These are phyloP conservation scores for Callorhinus ursinus DNA, from an alignment of 2,113 vertebrate genomes.

Conservation along the genomic window DNA sequence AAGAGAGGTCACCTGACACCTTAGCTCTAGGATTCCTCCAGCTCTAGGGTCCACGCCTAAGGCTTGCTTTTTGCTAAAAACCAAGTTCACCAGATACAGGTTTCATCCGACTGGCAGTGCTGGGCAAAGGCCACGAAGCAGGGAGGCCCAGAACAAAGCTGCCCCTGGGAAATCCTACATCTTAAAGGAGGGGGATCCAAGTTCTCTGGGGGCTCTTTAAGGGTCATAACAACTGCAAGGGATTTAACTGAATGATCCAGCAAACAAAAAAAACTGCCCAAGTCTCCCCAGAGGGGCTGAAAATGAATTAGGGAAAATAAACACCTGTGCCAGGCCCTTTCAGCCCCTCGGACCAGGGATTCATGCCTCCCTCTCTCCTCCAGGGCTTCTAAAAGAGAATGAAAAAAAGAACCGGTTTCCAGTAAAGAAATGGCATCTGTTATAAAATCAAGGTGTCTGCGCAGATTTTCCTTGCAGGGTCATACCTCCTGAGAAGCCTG, in stretches of 20 bases:
- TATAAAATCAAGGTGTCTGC: not conserved
- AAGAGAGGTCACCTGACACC: not conserved
- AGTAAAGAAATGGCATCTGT: not conserved
- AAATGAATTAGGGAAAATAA: not conserved
- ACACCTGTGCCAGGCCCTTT: not conserved
- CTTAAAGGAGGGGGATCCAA: not conserved
- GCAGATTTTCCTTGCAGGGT: not conserved
- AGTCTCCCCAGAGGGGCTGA: not conserved
- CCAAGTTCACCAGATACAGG: not conserved
- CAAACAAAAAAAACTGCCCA: not conserved
- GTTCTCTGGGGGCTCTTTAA: not conserved
- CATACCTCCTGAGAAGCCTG: not conserved
- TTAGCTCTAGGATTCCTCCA: not conserved
- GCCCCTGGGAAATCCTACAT: not conserved
- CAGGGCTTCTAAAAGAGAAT: not conserved
- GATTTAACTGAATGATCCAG: not conserved
- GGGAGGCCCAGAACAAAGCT: not conserved
- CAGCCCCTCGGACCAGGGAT: not conserved
- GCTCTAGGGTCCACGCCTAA: not conserved
- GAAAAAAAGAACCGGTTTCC: not conserved
- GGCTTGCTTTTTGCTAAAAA: conserved; percentile 8
- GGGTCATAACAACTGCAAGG: not conserved
- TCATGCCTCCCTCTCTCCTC: too few relatives aligned
- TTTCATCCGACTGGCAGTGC: not conserved
- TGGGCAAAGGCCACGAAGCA: not conserved